These are phyloP conservation scores for Pherbina coryleti DNA, from an alignment of 2,888 invertebrate genomes.

Conservation along the genomic window DNA sequence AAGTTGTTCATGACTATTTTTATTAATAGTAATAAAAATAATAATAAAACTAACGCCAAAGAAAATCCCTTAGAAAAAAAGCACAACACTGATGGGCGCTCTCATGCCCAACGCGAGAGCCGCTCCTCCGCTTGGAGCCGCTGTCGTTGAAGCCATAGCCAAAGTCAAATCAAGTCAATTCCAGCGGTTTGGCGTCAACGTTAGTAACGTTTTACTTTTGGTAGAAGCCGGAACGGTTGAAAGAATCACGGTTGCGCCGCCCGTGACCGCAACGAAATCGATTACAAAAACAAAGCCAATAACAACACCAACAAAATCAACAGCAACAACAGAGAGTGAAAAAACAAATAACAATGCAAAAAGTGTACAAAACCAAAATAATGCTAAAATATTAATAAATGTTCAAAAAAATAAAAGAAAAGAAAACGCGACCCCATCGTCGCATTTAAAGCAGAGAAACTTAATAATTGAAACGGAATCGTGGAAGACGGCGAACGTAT, in stretches of 20 bases:
- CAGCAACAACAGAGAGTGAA: constrained; percentile 27
- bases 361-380: constrained; percentile 10
- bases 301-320: constrained; percentile 27
- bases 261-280: constrained; percentile 6
- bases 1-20: no score
- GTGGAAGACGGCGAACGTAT: constrained; percentile 55
- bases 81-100: not conserved
- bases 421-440: not conserved
- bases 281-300: constrained; percentile 9
- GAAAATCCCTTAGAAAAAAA: constrained; percentile 23
- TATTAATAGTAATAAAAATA: not conserved
- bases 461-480: constrained; percentile 52
- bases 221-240: constrained; percentile 47
- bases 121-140: constrained; percentile 23
- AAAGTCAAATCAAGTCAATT: constrained; percentile 36
- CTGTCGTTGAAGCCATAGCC: constrained; percentile 38
- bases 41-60: constrained; percentile 18
- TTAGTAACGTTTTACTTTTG: constrained; percentile 53
- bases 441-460: constrained; percentile 31
- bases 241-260: not conserved
- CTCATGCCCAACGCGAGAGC: constrained; percentile 28
- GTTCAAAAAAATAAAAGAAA: not conserved
- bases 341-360: constrained; percentile 29
- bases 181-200: constrained; percentile 43
- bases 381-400: constrained; percentile 1